phyloP scores from a whole-genome alignment of 1,140 invertebrate species.

The Amyelois transitella region DNA sequence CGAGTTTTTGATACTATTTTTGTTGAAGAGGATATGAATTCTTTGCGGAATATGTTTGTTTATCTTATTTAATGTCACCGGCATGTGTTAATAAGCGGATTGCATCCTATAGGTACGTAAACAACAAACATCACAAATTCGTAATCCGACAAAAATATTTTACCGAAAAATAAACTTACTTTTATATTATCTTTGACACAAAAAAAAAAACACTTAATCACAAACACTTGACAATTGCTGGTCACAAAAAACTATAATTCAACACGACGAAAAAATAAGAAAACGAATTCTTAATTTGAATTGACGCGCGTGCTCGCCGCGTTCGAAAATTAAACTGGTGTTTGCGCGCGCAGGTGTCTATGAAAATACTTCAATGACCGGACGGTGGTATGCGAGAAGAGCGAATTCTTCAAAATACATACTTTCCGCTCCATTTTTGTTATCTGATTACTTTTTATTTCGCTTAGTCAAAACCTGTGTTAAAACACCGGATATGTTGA shows the following conservation, averaged over 20 bases:
- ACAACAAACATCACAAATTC: background rate
- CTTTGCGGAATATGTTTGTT: too few relatives aligned
- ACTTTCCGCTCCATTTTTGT: conserved; percentile 1
- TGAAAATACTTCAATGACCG: conserved; percentile 22
- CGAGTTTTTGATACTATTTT: too few relatives aligned
- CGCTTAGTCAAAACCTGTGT: background rate
- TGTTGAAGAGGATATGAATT: too few relatives aligned
- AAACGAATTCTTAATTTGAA: conserved; percentile 2
- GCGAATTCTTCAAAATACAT: conserved; percentile 11
- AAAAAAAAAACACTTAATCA: background rate
- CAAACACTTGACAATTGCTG: background rate
- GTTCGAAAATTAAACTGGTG: conserved; percentile 21
- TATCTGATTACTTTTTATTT: background rate
- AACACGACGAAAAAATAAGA: background rate
- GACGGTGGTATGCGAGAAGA: conserved; percentile 24
- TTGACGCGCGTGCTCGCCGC: conserved; percentile 1
- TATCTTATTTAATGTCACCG: too few relatives aligned
- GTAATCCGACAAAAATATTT: background rate
- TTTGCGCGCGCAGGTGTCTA: conserved; percentile 33
- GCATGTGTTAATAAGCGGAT: too few relatives aligned
- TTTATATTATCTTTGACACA: background rate
- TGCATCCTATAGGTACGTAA: background rate
- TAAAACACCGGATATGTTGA: background rate
- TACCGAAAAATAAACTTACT: background rate
- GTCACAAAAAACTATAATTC: background rate